phyloP scores from a whole-genome alignment of 2,888 invertebrate genomes.

The Andrena hattorfiana region DNA sequence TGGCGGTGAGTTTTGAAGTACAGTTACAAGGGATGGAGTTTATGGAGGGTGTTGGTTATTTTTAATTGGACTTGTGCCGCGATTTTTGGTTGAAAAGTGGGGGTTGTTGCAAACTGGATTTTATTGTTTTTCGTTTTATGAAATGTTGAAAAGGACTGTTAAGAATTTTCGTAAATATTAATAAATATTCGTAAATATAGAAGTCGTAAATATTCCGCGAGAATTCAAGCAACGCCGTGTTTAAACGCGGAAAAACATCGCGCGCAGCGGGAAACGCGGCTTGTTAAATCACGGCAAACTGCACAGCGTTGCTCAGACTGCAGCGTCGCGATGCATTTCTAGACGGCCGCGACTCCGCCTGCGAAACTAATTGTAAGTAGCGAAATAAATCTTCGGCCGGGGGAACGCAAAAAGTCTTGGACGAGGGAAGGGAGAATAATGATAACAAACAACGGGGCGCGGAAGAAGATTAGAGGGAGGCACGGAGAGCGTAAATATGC shows the following conservation, averaged over 20 bases:
- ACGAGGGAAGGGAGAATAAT: constrained; percentile 22
- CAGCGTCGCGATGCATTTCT: constrained; percentile 48
- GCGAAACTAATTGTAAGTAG: constrained; percentile 75
- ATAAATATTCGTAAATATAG: too few species aligned
- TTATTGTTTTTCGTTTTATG: too few species aligned
- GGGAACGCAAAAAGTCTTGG: constrained; percentile 51
- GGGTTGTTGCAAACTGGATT: too few species aligned
- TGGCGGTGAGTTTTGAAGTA: too few species aligned
- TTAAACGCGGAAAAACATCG: constrained; percentile 32
- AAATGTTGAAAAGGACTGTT: too few species aligned
- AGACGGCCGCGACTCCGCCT: constrained; percentile 24
- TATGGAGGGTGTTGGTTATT: too few species aligned
- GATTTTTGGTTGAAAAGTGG: too few species aligned
- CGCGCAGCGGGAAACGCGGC: constrained; percentile 18
- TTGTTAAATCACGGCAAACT: constrained; percentile 58
- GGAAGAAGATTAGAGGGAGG: constrained; percentile 28
- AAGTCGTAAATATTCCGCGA: constrained; percentile 21
- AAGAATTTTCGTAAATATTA: too few species aligned
- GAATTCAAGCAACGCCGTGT: constrained; percentile 7
- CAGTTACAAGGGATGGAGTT: too few species aligned
- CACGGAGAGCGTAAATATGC: constrained; percentile 24
- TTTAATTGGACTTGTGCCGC: too few species aligned
- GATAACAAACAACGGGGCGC: constrained; percentile 48
- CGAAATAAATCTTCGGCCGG: constrained; percentile 74
- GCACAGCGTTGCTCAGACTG: constrained; percentile 23